Evolutionary conservation across 2,113 vertebrate genomes (phyloP).

Genomic region (Alligator mississippiensis): DNA sequence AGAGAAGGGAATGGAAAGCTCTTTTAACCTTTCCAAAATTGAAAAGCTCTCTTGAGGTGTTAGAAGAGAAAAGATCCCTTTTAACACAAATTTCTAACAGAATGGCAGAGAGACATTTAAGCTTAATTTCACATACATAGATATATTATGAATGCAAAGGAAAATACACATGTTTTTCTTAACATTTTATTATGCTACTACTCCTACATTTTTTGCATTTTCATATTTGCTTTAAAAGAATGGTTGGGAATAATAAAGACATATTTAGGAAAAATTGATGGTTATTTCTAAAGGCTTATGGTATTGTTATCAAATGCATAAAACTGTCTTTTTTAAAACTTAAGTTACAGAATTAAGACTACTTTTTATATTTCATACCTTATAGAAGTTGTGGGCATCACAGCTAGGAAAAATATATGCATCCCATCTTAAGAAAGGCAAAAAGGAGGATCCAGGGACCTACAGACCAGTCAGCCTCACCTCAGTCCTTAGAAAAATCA

Average conservation of each 20-base stretch:
- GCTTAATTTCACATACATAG: neutral
- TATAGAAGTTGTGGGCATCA: too few relatives aligned
- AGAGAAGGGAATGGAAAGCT: neutral
- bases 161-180: neutral
- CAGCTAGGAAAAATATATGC: accelerated
- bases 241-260: accelerated
- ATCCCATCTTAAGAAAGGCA: neutral
- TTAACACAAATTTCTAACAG: neutral
- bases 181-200: too few relatives aligned
- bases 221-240: neutral
- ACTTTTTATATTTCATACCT: neutral
- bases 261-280: neutral
- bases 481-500: too few relatives aligned
- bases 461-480: too few relatives aligned
- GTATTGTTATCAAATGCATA: neutral
- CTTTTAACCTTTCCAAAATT: neutral
- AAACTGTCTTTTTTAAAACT: neutral
- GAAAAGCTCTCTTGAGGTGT: neutral
- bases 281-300: neutral
- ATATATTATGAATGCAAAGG: neutral
- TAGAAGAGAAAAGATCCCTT: neutral
- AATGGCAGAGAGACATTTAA: neutral
- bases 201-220: neutral
- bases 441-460: too few relatives aligned
- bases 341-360: neutral